These are phyloP conservation scores for Ormyrus thymus DNA, from an alignment of 2,888 invertebrate genomes.

Conservation along the genomic window DNA sequence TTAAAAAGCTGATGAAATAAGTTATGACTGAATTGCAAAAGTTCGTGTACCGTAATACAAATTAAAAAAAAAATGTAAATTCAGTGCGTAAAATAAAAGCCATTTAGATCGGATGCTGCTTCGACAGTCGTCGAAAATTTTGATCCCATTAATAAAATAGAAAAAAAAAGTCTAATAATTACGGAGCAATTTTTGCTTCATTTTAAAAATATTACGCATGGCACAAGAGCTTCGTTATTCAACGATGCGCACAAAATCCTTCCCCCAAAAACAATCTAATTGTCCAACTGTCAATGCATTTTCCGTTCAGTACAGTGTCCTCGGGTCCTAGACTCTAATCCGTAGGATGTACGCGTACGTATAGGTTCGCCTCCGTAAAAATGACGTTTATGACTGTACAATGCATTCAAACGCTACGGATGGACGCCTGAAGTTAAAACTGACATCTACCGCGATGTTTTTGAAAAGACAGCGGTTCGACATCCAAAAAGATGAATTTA, in stretches of 20 bases:
- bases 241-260: slow-evolving; percentile 20
- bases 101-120: neutral
- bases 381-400: slow-evolving; percentile 21
- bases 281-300: slow-evolving; percentile 15
- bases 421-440: neutral
- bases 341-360: slow-evolving; percentile 2
- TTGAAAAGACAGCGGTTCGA: no score
- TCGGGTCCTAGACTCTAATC: slow-evolving; percentile 9
- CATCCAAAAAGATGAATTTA: no score
- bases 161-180: neutral
- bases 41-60: slow-evolving; percentile 15
- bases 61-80: slow-evolving; percentile 11
- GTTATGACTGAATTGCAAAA: slow-evolving; percentile 11
- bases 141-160: neutral
- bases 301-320: slow-evolving; percentile 39
- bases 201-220: slow-evolving; percentile 12
- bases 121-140: slow-evolving; percentile 34
- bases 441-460: neutral
- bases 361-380: slow-evolving; percentile 17
- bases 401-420: slow-evolving; percentile 6
- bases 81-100: neutral
- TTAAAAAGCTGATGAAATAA: slow-evolving; percentile 4
- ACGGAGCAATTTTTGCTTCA: slow-evolving; percentile 12
- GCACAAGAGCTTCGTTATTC: slow-evolving; percentile 25
- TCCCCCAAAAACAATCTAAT: slow-evolving; percentile 14